phyloP scores from a whole-genome alignment of 2,797 vertebrate species.

The Pseudopleuronectes americanus region DNA sequence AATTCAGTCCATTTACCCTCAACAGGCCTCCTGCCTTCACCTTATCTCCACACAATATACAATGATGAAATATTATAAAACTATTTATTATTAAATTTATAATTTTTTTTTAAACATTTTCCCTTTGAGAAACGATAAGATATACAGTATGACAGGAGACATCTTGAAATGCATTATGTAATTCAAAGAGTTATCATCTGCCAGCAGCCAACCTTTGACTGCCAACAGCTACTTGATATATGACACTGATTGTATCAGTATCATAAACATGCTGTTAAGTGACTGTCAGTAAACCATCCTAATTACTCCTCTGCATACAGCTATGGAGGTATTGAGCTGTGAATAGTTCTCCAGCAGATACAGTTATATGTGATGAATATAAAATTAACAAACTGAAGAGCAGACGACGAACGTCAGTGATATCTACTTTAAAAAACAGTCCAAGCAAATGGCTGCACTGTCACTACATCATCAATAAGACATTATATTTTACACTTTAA shows the following conservation, averaged over 20 bases:
- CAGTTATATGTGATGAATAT: no score
- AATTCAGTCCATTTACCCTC: no score
- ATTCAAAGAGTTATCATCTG: background rate
- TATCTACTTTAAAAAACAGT: no score
- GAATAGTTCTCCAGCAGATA: no score
- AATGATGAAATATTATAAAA: background rate
- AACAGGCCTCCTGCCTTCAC: background rate
- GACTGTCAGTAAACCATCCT: background rate
- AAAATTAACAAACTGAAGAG: no score
- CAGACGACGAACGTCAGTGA: no score
- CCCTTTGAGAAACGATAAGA: background rate
- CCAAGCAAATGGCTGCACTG: no score
- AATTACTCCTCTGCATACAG: no score
- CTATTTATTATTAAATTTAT: no score
- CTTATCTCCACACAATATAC: background rate
- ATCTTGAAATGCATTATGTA: background rate
- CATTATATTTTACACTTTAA: no score
- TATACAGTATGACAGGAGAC: background rate
- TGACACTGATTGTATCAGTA: background rate
- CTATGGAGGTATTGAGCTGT: no score
- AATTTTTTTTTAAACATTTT: background rate
- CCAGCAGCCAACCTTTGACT: background rate
- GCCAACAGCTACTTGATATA: background rate
- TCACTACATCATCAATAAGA: background rate
- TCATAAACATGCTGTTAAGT: background rate